Conservation (phyloP, 2,888 invertebrate species). For the Orchestes rusci region DNA sequence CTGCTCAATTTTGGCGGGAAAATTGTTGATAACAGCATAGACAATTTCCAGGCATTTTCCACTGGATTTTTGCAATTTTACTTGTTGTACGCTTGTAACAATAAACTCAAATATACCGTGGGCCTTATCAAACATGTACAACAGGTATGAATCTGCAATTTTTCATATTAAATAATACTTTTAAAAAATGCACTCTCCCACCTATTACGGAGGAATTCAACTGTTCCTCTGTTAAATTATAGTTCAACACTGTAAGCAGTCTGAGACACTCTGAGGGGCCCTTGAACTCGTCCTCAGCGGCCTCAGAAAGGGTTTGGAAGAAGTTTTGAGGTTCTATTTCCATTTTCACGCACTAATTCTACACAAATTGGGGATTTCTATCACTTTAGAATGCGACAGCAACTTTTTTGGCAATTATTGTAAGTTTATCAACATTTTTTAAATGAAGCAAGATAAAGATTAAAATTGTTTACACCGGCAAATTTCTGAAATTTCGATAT, state of each 20-base stretch:
- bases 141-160: slow-evolving; percentile 33
- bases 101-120: slow-evolving; percentile 34
- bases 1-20: slow-evolving; percentile 31
- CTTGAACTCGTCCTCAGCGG: slow-evolving; percentile 21
- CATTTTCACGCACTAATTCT: no score
- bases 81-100: slow-evolving; percentile 24
- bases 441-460: no score
- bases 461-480: no score
- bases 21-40: slow-evolving; percentile 36
- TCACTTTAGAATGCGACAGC: no score
- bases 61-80: slow-evolving; percentile 30
- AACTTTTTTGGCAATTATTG: no score
- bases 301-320: slow-evolving; percentile 23
- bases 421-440: no score
- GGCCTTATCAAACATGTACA: slow-evolving; percentile 33
- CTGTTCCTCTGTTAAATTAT: slow-evolving; percentile 31
- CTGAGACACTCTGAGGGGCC: slow-evolving; percentile 26
- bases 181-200: slow-evolving; percentile 9
- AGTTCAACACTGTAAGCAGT: slow-evolving; percentile 28
- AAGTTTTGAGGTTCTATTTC: slow-evolving; percentile 29
- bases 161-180: background rate
- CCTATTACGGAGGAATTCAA: slow-evolving; percentile 28
- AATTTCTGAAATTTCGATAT: no score
- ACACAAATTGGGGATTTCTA: no score
- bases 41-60: slow-evolving; percentile 34